Base-by-base conservation (phyloP, 2,797 vertebrate genomes). In the Acridotheres tristis region DNA sequence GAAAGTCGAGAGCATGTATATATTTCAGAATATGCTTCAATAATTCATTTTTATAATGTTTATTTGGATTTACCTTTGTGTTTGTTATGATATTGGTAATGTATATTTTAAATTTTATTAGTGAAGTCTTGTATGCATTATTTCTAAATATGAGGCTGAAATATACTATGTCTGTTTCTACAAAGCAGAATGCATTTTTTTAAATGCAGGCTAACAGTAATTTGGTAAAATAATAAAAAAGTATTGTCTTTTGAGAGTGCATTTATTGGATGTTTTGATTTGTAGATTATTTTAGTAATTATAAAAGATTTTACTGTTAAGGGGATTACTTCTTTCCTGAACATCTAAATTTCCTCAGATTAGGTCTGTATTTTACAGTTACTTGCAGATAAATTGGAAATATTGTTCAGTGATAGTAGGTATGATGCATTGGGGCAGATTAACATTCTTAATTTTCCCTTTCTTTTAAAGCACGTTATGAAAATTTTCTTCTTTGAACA, bases 31-130 rank as follows among this genome's bases (percentile, higher is more conserved):
- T 62, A 10, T 43, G 9, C 61, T 73, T 96, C 58, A 92, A 79
- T 96, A 95, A 75, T 96, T 93, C 89, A 93, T 95, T 95, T 93
- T 92, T 89, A 76, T 91, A 43, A 47, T 95, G 16, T 92, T 88
- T 96, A 51, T 85, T 76, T 95, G 82, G 75, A 43, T 96, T 97
- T 95, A 93, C 69, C 90, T 94, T 95, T 77, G 43, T 96, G 40
- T 84, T 93, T 89, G 71, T 72, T 83, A 10, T 65, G 27, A 51
- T 72, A 62, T 57, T 76, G 54, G 27, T 83, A 95, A 88, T 80
- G 63, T 92, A 71, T 74, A 83, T 90, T 94, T 96, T 86, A 93
- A 82, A 80, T 95, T 93, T 50, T 89, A 82, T 95, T 80, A 77
- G 32, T 92, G 91, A 89, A 71, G 89, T 80, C 38, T 91, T 26